phyloP scores from a whole-genome alignment of 2,113 vertebrate species.

The Rhinoderma darwinii region DNA sequence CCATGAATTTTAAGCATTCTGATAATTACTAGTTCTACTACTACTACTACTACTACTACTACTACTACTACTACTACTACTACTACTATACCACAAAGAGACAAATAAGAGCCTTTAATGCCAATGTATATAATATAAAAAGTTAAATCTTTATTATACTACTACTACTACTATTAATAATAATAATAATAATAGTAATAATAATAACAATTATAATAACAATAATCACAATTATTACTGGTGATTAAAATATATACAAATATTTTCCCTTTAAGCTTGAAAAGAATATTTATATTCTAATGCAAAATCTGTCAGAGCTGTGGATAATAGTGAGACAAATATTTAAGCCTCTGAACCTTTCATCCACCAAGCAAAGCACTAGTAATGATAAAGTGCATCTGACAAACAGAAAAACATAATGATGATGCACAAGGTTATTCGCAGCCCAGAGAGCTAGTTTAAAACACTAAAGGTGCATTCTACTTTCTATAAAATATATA shows the following conservation, averaged over 20 bases:
- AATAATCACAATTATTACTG: not conserved
- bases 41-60: too few relatives aligned
- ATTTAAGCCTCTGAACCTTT: conserved; percentile 37
- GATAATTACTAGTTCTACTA: too few relatives aligned
- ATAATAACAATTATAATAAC: too few relatives aligned
- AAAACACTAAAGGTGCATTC: conserved; percentile 29
- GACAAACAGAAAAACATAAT: conserved; percentile 45
- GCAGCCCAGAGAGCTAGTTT: conserved; percentile 19
- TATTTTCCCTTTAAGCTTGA: not conserved
- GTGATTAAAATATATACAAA: not conserved
- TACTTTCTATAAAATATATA: conserved; percentile 21
- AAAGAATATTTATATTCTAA: conserved; percentile 8
- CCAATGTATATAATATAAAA: too few relatives aligned
- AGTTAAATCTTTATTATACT: too few relatives aligned
- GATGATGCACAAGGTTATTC: conserved; percentile 50
- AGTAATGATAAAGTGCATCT: conserved; percentile 37
- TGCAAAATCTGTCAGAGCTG: conserved; percentile 11
- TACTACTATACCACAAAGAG: too few relatives aligned
- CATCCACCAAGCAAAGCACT: conserved; percentile 16
- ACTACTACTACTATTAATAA: too few relatives aligned
- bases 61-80: too few relatives aligned
- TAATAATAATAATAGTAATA: too few relatives aligned
- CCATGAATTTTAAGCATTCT: too few relatives aligned
- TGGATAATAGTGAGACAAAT: conserved; percentile 26
- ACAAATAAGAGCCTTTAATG: too few relatives aligned